phyloP scores from a whole-genome alignment of 2,113 vertebrate species.

The Clarias gariepinus region DNA sequence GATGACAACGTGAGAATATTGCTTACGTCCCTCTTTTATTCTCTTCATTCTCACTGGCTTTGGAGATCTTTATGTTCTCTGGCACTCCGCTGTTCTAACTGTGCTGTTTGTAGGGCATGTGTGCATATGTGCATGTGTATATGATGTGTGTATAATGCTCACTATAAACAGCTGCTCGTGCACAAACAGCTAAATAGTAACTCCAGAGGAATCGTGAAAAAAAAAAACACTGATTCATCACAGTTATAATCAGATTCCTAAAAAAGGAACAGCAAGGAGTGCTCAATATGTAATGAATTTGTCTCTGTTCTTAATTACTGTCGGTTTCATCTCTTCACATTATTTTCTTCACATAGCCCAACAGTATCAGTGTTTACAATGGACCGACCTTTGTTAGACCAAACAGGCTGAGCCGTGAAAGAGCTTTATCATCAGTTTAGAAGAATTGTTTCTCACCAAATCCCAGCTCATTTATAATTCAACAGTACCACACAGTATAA shows the following conservation, averaged over 20 bases:
- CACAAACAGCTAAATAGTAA: conserved; percentile 32
- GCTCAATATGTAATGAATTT: conserved; percentile 3
- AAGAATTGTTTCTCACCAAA: conserved; percentile 4
- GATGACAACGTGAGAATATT: conserved; percentile 30
- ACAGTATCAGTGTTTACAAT: conserved; percentile 25
- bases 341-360: conserved; percentile 18
- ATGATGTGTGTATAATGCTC: neutral
- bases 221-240: conserved; percentile 29
- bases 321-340: conserved; percentile 35
- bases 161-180: conserved; percentile 4
- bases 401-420: conserved; percentile 18
- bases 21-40: conserved; percentile 7
- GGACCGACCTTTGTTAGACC: conserved; percentile 31
- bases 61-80: conserved; percentile 24
- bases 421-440: conserved; percentile 12
- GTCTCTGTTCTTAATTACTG: conserved; percentile 40
- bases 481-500: neutral
- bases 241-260: conserved; percentile 41
- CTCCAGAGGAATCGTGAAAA: conserved; percentile 41
- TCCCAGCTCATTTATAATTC: conserved; percentile 19
- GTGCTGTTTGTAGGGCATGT: conserved; percentile 11
- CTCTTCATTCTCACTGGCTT: neutral
- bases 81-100: neutral
- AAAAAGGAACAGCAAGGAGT: conserved; percentile 37
- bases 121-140: neutral